phyloP scores from a whole-genome alignment of 1,140 invertebrate species.

The Hyles euphorbiae region DNA sequence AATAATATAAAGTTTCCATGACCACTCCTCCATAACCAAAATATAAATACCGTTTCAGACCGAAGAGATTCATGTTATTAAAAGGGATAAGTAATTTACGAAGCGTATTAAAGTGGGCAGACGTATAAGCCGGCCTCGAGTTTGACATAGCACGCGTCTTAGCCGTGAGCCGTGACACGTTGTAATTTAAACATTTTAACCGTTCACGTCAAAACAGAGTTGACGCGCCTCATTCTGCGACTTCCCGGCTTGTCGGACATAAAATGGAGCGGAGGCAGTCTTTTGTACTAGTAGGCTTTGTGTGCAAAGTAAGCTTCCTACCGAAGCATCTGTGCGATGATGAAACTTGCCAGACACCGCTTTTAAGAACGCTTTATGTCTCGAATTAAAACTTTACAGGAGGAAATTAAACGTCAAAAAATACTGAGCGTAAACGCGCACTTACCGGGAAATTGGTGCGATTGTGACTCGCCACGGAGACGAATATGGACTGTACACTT shows the following conservation, averaged over 20 bases:
- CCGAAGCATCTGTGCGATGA: constrained; percentile 67
- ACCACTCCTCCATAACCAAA: too few species aligned
- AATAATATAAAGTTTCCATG: too few species aligned
- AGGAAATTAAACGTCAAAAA: constrained; percentile 71
- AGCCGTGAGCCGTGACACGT: not conserved
- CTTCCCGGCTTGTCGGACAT: constrained; percentile 60
- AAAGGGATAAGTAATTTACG: not conserved
- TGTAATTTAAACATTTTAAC: constrained; percentile 27
- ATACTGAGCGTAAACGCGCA: constrained; percentile 17
- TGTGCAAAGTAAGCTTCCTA: constrained; percentile 71
- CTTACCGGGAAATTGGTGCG: not conserved
- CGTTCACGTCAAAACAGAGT: constrained; percentile 38
- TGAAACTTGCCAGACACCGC: constrained; percentile 71
- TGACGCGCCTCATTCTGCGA: constrained; percentile 52
- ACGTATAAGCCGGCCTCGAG: not conserved
- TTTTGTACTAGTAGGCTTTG: constrained; percentile 72
- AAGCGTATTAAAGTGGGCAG: not conserved
- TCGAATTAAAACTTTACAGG: constrained; percentile 69
- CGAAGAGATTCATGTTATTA: too few species aligned
- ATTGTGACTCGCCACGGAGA: too few species aligned
- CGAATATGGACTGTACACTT: too few species aligned
- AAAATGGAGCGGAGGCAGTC: constrained; percentile 64
- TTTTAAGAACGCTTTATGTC: constrained; percentile 69
- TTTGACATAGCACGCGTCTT: constrained; percentile 3
- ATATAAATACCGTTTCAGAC: too few species aligned